Conservation (phyloP, 1,140 invertebrate species). For the Condylostylus longicornis region DNA sequence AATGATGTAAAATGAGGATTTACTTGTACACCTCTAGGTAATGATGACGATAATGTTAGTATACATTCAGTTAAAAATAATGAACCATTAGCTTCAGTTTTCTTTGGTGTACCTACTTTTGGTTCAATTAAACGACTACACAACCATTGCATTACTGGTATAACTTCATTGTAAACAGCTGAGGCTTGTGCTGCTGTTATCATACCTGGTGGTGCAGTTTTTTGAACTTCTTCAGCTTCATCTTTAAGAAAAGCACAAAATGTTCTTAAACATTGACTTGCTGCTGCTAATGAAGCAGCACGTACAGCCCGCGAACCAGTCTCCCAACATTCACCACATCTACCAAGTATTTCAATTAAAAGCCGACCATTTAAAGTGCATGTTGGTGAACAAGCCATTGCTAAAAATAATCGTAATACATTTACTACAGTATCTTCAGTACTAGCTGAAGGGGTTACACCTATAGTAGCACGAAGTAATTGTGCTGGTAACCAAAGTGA, state of each 20-base stretch:
- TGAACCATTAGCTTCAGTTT: conserved; percentile 44
- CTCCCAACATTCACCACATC: conserved; percentile 56
- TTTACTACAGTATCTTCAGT: conserved; percentile 49
- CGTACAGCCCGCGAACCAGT: conserved; percentile 58
- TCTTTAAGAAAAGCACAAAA: conserved; percentile 58
- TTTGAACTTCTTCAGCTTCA: conserved; percentile 31
- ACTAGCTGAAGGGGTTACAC: conserved; percentile 56
- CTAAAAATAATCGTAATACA: conserved; percentile 50
- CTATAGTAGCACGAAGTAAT: conserved; percentile 64
- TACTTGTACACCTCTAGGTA: conserved; percentile 63
- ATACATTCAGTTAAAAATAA: conserved; percentile 75
- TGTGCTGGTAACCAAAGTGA: conserved; percentile 81
- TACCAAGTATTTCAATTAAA: conserved; percentile 55
- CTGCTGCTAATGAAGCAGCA: conserved; percentile 66
- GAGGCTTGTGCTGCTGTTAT: conserved; percentile 43
- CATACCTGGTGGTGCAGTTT: conserved; percentile 27
- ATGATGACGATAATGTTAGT: conserved; percentile 63
- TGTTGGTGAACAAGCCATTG: conserved; percentile 61
- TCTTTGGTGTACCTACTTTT: conserved; percentile 35
- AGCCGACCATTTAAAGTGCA: conserved; percentile 66
- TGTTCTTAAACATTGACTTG: conserved; percentile 63
- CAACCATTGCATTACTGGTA: conserved; percentile 77
- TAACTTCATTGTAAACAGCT: conserved; percentile 77
- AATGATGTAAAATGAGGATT: conserved; percentile 74
- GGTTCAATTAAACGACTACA: conserved; percentile 70